These are phyloP conservation scores for Balaeniceps rex DNA, from an alignment of 2,113 vertebrate species.

Conservation along the genomic window DNA sequence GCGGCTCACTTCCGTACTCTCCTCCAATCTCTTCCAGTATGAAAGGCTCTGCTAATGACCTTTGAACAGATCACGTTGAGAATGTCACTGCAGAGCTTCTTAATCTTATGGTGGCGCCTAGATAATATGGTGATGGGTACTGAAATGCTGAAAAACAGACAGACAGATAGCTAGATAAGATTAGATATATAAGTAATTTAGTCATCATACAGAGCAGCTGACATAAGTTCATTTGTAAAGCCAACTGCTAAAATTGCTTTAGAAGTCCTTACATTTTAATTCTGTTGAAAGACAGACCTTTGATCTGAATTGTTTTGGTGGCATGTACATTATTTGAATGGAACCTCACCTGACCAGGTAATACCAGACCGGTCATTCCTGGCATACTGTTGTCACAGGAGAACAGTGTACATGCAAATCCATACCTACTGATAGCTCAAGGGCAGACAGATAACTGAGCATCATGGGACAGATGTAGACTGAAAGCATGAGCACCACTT, in stretches of 20 bases:
- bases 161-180: conserved; percentile 59
- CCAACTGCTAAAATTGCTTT: conserved; percentile 48
- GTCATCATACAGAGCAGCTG: conserved; percentile 53
- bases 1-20: neutral
- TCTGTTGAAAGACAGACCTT: conserved; percentile 31
- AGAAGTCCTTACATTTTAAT: conserved; percentile 52
- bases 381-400: conserved; percentile 15
- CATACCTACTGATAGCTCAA: neutral
- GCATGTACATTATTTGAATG: conserved; percentile 57
- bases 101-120: conserved; percentile 53
- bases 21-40: neutral
- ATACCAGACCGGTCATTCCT: conserved; percentile 44
- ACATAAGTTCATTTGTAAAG: conserved; percentile 60
- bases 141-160: conserved; percentile 58
- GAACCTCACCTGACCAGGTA: conserved; percentile 53
- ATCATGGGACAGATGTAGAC: conserved; percentile 18
- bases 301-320: conserved; percentile 57
- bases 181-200: conserved; percentile 44
- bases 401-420: conserved; percentile 51
- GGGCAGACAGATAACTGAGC: conserved; percentile 57
- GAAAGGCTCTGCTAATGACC: neutral
- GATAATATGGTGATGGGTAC: conserved; percentile 52
- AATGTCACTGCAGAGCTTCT: conserved; percentile 39
- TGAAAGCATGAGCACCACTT: neutral
- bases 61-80: neutral